phyloP scores from a whole-genome alignment of 2,888 invertebrate genomes.

The Buathra laborator region DNA sequence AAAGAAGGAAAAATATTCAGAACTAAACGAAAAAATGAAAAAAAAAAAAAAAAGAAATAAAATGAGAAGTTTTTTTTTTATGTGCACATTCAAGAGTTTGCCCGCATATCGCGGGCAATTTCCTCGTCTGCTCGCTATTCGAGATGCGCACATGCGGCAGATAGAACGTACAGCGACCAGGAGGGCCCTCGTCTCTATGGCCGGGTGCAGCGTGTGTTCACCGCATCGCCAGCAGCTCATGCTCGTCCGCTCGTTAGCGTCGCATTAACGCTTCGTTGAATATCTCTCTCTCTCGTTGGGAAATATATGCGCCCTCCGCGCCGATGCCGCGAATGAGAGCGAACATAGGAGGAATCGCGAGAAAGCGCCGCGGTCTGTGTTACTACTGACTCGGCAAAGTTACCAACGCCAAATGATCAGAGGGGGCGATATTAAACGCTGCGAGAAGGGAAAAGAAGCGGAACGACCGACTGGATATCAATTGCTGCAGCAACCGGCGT shows the following conservation, averaged over 20 bases:
- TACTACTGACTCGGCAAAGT: not conserved
- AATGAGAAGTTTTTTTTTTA: not conserved
- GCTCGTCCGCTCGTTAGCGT: conserved; percentile 64
- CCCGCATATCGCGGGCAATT: conserved; percentile 58
- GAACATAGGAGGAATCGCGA: conserved; percentile 8
- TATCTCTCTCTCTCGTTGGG: conserved; percentile 12
- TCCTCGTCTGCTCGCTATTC: conserved; percentile 6
- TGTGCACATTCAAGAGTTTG: not conserved
- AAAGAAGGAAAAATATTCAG: not conserved
- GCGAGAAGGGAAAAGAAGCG: not conserved
- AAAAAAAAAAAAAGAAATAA: not conserved
- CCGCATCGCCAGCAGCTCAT: conserved; percentile 54
- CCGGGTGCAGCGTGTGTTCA: conserved; percentile 45
- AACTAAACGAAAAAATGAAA: not conserved
- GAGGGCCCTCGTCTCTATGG: not conserved
- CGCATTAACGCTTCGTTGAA: conserved; percentile 66
- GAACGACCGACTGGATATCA: not conserved
- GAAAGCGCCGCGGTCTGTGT: not conserved
- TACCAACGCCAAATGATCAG: no score
- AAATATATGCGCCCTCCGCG: not conserved
- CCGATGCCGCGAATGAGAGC: not conserved
- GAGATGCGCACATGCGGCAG: conserved; percentile 15
- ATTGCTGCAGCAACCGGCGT: conserved; percentile 9
- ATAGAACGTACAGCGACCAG: not conserved
- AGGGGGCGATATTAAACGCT: not conserved